Evolutionary conservation across 1,140 invertebrate species (phyloP), one percentile per base, ranked within the genome.

Genomic region (Maniola jurtina): DNA sequence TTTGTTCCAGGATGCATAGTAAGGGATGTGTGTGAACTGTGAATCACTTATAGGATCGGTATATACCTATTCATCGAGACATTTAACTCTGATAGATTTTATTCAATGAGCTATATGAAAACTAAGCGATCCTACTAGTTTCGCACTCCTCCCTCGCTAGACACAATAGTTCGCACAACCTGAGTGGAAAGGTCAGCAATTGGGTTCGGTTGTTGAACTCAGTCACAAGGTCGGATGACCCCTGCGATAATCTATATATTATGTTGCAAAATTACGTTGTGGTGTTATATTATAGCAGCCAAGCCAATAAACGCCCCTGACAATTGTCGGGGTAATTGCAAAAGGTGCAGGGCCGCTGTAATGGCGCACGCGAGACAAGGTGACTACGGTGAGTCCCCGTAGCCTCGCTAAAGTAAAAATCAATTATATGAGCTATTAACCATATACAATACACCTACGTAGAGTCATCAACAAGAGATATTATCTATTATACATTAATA

Each of bases 371-470:
- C 81, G 60, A 79, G 72, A 63, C 73, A 79, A 70, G 75, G 79
- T 69, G 76, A 79, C 76, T 71, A 74, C 73, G 88, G 88, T 90
- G 84, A 89, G 88, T 90, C 64, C 58, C 64, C 68, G 68, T 82
- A 81, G 72, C 60, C 61, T 64, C 58, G 74, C 68, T 73, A 80
- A 75, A 61, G 52, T 35, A 14, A 42, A 61, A 15, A n/a, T n/a
- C n/a, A n/a, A n/a, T n/a, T n/a, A n/a, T 34, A 42, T 45, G 13
- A 45, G 60, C 66, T 63, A 68, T 8, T 11, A 45, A 45, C 42
- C 13, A 45, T 11, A 45, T 11, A 40, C 13, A 45, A 33, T 55
- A 67, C 65, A 57, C 65, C 40, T 56, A 57, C 59, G 52, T 52
- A 56, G 42, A 11, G 36, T 36, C 57, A 56, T 52, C 54, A 61